phyloP scores from a whole-genome alignment of 2,888 invertebrate genomes.

The Drepanosiphum platanoidis region DNA sequence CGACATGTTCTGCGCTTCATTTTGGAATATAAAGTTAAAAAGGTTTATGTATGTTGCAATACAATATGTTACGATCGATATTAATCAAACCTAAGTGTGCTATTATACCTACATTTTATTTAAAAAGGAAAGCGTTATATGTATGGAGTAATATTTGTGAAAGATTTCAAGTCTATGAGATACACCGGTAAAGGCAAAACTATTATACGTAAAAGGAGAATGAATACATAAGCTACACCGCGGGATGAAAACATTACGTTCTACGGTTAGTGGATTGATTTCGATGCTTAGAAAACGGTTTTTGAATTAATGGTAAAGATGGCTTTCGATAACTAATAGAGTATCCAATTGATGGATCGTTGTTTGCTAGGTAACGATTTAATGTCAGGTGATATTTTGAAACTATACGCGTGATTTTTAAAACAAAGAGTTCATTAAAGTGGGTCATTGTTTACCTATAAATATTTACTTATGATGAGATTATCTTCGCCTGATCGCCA shows the following conservation, averaged over 20 bases:
- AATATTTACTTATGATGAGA: slow-evolving; percentile 2
- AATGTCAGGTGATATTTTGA: slow-evolving; percentile 12
- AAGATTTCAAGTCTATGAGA: neutral
- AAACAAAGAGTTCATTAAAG: neutral
- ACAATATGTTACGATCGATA: too few species aligned
- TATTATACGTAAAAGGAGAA: neutral
- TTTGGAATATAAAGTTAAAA: too few species aligned
- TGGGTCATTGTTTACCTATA: neutral
- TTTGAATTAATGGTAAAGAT: neutral
- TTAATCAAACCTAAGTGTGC: neutral
- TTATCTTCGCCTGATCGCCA: too few species aligned
- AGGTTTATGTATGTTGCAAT: too few species aligned
- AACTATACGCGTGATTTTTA: neutral
- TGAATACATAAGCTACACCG: neutral
- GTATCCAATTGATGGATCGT: slow-evolving; percentile 10
- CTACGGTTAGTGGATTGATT: neutral
- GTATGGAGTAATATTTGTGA: neutral
- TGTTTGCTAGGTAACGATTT: neutral
- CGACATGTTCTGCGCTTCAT: too few species aligned
- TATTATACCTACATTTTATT: neutral
- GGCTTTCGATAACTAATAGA: neutral
- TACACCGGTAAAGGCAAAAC: neutral
- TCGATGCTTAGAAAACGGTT: neutral
- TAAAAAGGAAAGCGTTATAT: too few species aligned
- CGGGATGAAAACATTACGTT: neutral